These are phyloP conservation scores for Carollia perspicillata DNA, from an alignment of 2,113 vertebrate species.

Conservation along the genomic window DNA sequence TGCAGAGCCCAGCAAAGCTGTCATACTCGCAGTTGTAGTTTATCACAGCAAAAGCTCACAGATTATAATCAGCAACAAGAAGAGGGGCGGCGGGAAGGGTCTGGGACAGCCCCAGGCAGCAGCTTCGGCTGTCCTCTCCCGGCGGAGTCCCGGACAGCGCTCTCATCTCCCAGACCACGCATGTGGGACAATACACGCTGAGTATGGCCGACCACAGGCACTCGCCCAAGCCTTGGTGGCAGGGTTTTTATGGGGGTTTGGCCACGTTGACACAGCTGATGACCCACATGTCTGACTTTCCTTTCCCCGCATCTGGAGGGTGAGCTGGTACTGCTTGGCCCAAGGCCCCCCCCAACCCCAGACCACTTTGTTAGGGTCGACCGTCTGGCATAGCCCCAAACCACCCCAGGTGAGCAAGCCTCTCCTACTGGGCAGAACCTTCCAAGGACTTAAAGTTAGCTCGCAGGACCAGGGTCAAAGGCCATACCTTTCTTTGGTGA, in stretches of 20 bases:
- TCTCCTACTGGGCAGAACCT: not conserved
- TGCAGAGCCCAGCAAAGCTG: not conserved
- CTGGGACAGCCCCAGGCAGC: not conserved
- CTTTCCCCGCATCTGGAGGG: not conserved
- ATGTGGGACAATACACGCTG: accelerated
- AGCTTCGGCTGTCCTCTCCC: too few relatives aligned
- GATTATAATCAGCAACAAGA: not conserved
- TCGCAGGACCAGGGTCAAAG: not conserved
- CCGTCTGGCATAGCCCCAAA: not conserved
- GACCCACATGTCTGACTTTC: not conserved
- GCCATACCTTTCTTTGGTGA: not conserved
- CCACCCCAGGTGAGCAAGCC: not conserved
- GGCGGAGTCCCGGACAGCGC: too few relatives aligned
- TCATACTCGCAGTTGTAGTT: not conserved
- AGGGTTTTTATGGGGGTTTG: not conserved
- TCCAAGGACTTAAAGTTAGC: not conserved
- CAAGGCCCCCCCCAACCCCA: not conserved
- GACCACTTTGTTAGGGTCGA: not conserved
- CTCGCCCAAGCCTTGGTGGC: not conserved
- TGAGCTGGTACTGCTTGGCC: not conserved
- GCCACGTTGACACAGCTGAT: not conserved
- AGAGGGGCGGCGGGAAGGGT: accelerated
- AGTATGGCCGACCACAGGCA: not conserved
- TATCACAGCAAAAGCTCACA: not conserved
- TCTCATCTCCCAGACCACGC: not conserved